Evolutionary conservation across 2,113 vertebrate genomes (phyloP).

Genomic region (Accipiter cooperii): DNA sequence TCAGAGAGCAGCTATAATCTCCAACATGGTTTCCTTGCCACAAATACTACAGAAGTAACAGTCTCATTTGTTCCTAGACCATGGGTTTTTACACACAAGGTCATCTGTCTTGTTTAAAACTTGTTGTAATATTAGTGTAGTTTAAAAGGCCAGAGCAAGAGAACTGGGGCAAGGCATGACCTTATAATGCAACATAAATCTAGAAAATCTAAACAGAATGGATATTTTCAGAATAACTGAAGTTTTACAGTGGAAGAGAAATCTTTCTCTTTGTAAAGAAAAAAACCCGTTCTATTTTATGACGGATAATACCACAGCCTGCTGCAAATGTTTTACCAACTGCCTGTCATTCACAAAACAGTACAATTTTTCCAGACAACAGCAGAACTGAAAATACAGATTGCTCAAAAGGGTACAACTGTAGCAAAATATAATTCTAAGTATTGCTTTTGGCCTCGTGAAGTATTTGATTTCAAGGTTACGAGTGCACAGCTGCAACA

Average conservation of each 20-base stretch:
- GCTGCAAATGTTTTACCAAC: neutral
- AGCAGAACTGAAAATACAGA: neutral
- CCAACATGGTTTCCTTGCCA: neutral
- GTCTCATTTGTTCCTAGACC: neutral
- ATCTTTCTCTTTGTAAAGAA: neutral
- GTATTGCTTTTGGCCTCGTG: neutral
- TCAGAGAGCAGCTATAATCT: neutral
- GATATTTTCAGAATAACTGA: neutral
- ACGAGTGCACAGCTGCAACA: neutral
- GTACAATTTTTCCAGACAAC: neutral
- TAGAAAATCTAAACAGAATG: neutral
- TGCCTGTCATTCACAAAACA: neutral
- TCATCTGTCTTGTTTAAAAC: neutral
- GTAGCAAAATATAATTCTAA: neutral
- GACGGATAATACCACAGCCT: neutral
- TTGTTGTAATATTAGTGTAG: neutral
- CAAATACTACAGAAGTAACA: neutral
- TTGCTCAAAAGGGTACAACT: neutral
- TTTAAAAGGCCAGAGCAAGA: neutral
- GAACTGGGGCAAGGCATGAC: neutral
- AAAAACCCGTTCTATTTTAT: neutral
- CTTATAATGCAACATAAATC: neutral
- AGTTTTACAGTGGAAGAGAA: neutral
- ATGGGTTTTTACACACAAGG: neutral
- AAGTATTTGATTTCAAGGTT: conserved; percentile 12